Evolutionary conservation across 2,888 invertebrate genomes (phyloP).

Genomic region (Polydrusus cervinus): DNA sequence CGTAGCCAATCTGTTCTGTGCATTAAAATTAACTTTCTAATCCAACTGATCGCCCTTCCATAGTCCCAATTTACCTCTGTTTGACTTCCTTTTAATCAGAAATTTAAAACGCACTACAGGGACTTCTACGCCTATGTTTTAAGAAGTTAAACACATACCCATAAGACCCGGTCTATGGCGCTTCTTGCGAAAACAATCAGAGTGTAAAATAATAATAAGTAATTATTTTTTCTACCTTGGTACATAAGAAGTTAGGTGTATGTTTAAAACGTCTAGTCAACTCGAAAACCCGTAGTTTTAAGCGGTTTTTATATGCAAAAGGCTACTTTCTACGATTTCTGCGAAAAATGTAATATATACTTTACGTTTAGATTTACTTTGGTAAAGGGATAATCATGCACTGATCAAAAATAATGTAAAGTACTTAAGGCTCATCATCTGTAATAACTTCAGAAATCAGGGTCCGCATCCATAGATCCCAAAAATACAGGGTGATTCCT

Average conservation of each 20-base stretch:
- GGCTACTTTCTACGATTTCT: conserved; percentile 1
- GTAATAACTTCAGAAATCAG: too few species aligned
- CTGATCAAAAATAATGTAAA: background rate
- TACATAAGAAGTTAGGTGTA: conserved; percentile 18
- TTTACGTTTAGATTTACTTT: too few species aligned
- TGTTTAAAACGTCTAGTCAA: conserved; percentile 41
- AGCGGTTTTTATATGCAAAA: conserved; percentile 8
- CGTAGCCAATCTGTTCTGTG: too few species aligned
- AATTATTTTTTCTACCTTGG: conserved; percentile 42
- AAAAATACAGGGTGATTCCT: too few species aligned
- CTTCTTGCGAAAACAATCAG: conserved; percentile 42
- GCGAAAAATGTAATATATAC: too few species aligned
- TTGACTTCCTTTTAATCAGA: too few species aligned
- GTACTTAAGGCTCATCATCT: too few species aligned
- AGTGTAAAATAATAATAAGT: conserved; percentile 46
- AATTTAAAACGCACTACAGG: too few species aligned
- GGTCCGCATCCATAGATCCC: too few species aligned
- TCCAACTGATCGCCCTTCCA: too few species aligned
- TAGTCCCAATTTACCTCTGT: too few species aligned
- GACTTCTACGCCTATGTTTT: background rate
- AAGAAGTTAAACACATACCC: background rate
- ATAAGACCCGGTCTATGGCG: conserved; percentile 22
- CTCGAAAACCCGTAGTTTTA: conserved; percentile 39
- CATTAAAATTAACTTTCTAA: too few species aligned
- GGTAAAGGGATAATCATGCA: background rate